Evolutionary conservation across 1,140 invertebrate genomes (phyloP), one percentile per base, ranked within the genome.

Genomic region (Ceratosolen solmsi): DNA sequence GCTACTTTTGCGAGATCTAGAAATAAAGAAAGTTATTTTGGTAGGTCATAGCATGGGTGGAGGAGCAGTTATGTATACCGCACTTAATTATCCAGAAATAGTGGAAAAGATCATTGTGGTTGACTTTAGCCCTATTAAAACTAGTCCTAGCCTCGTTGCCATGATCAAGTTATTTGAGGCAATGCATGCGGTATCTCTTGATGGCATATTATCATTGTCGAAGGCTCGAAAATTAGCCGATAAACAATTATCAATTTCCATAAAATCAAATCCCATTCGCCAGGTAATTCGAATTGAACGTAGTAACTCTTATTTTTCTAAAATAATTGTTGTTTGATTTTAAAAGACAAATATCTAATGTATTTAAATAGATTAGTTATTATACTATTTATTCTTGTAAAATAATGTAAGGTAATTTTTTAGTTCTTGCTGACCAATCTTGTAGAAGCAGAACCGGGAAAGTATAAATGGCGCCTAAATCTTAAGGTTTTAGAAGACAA

Each of bases 1-100:
- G 1, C 79, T 92, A 46, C 91, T 97, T 30, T 90, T 96, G 84
- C 89, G 93, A 54, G 93, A 94, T 72, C 88, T 96, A 65, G 87
- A 91, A 0, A 91, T 96, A 9, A 82, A 92, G 0, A 94, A 94
- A 89, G 93, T 94, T 25, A 91, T 94, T 81, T 85, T 98, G 8
- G 89, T 99, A 82, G 97, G 97, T 0, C 97, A 99, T 87, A 97
- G 96, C 80, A 98, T 98, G 96, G 97, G 97, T 25, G 98, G 97
- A 22, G 94, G 96, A 77, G 92, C 95, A 2, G 94, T 95, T 65
- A 98, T 98, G 97, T 92, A 93, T 38, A 92, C 95, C 38, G 95
- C 97, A 54, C 89, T 98, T 22, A 92, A 90, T 86, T 92, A 95
- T 91, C 95, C 97, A 54, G 92, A 96, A 72, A 83, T 96, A 27